Evolutionary conservation across 2,888 invertebrate genomes (phyloP).

Genomic region (Mellilla xanthometata): DNA sequence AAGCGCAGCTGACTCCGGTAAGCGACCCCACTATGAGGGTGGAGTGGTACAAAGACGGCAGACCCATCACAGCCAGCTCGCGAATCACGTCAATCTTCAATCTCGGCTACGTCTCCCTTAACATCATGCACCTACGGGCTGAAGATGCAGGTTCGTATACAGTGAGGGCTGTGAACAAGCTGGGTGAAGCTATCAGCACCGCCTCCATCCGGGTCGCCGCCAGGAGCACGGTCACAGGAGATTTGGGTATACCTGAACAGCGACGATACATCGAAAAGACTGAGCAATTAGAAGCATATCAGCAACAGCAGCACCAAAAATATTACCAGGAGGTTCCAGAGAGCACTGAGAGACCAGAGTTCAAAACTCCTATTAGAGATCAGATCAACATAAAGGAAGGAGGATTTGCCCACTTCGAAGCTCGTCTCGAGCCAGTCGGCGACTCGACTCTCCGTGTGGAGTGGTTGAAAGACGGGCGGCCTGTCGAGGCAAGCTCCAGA

Average conservation of each 20-base stretch:
- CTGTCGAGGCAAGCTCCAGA: conserved; percentile 95
- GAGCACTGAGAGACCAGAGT: conserved; percentile 90
- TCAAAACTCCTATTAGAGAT: conserved; percentile 94
- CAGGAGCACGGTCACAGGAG: conserved; percentile 92
- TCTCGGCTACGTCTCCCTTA: conserved; percentile 99
- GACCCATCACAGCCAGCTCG: conserved; percentile 97
- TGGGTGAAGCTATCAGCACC: conserved; percentile 94
- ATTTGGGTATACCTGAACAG: conserved; percentile 95
- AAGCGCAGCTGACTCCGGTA: conserved; percentile 95
- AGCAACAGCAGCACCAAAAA: conserved; percentile 90
- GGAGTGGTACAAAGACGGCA: conserved; percentile 97
- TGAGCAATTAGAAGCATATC: conserved; percentile 95
- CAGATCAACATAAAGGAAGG: conserved; percentile 94
- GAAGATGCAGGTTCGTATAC: conserved; percentile 99
- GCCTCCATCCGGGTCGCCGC: conserved; percentile 89
- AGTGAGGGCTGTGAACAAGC: conserved; percentile 94
- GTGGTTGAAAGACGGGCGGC: conserved; percentile 95
- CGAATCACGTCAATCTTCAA: conserved; percentile 98
- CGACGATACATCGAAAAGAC: conserved; percentile 95
- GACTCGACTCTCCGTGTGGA: conserved; percentile 95
- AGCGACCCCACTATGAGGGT: conserved; percentile 97
- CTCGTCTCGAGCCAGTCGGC: conserved; percentile 95
- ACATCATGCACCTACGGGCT: conserved; percentile 98
- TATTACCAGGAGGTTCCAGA: conserved; percentile 92
- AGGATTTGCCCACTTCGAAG: conserved; percentile 97